A percentile compares a stretch with the other conserved stretches of the same genome.
phyloP scores from a whole-genome alignment of 92 coral and sea anemone genomes.

The Epizoanthus ramosus region DNA sequence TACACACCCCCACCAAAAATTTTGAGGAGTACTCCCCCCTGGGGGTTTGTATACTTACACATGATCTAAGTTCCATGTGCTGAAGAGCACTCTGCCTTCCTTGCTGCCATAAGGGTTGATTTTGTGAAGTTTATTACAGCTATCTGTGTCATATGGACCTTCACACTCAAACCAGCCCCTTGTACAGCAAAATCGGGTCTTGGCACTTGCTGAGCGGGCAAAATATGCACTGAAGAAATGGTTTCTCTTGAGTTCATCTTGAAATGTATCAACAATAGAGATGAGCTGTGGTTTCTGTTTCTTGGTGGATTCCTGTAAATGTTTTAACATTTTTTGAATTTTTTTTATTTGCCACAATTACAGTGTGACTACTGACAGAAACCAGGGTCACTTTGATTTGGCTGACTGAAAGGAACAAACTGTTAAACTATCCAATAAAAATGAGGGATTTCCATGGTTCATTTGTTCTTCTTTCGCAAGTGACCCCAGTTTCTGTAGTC shows the following conservation, averaged over 20 bases:
- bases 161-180: conserved; percentile 92
- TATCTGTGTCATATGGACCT: conserved; percentile 70
- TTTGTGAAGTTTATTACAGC: conserved; percentile 74
- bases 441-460: too few species aligned
- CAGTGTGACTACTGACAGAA: too few species aligned
- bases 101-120: conserved; percentile 96
- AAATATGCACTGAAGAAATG: conserved; percentile 86
- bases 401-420: too few species aligned
- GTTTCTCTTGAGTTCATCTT: conserved; percentile 65
- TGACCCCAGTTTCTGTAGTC: too few species aligned
- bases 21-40: too few species aligned
- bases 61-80: conserved; percentile 98
- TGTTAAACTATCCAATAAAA: too few species aligned
- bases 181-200: conserved; percentile 73
- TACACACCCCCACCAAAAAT: too few species aligned
- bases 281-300: conserved; percentile 44
- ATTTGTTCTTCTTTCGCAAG: too few species aligned
- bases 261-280: conserved; percentile 60
- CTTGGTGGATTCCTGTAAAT: conserved; percentile 37
- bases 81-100: conserved; percentile 85
- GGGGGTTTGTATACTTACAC: conserved; percentile 80
- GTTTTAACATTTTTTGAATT: too few species aligned
- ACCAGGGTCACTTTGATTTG: too few species aligned
- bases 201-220: conserved; percentile 68
- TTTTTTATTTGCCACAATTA: too few species aligned